Base-by-base conservation (phyloP, 2,113 vertebrate species). In the Malurus elegans region DNA sequence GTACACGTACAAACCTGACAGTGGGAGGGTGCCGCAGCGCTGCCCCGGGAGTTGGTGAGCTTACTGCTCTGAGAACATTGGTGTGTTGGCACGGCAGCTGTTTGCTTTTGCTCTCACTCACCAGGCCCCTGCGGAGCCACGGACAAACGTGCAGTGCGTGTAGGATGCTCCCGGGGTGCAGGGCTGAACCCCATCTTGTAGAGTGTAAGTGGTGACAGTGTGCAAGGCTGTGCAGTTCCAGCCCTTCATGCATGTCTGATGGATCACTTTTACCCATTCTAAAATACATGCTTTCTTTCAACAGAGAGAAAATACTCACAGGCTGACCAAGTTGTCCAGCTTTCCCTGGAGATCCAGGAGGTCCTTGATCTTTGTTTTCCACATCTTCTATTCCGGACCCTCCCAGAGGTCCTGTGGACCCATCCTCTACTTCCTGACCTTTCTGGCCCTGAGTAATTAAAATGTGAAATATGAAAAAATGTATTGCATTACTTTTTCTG, bases 351-450 rank as follows among this genome's bases (percentile, higher is more conserved):
- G 75, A 48, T 47, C 97, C 97, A n/a, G 50, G 57, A 65, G 95
- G 82, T 64, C 98, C 98, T 38, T 94, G 96, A n/a, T 96, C 96
- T 18, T 98, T 98, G 38, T 93, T 90, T 54, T 98, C 94, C 24
- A 96, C 85, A 4, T 98, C 98, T 14, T 97, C 98, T n/a, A 88
- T 73, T 78, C 73, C 94, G 58, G 92, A 87, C 6, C 42, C 92
- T 79, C 97, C 98, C 18, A 95, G 96, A 18, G 97, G 95, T 7
- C 96, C 98, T 12, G 97, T 70, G 8, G 96, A 86, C 7, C 97
- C 98, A 24, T 91, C 91, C 6, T 98, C 97, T 79, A 96, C 98
- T 72, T 97, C 94, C 94, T 89, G 97, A 32, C 98, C 98, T 78
- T 98, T 98, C 66, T 93, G 79, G 2, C 9, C 75, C 97, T 94